A percentile compares a stretch with the other conserved stretches of the same genome.
Evolutionary conservation across 2,888 invertebrate species (phyloP).

Genomic region (Drosophila algonquin): DNA sequence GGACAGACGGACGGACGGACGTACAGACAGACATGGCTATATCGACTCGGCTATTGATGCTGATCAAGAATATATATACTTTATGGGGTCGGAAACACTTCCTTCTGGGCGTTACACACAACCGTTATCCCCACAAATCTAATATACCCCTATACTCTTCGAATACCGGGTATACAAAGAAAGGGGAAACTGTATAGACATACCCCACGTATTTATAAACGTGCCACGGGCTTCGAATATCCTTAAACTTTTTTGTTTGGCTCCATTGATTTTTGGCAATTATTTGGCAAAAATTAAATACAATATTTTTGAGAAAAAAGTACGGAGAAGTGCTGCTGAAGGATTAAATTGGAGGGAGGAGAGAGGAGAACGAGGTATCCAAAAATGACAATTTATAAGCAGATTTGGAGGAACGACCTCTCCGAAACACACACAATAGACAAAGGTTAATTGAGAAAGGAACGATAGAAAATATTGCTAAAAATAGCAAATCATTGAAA

Average conservation of each 20-base stretch:
- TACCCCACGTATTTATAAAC: slow-evolving; percentile 6
- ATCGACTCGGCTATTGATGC: no score
- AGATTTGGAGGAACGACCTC: neutral
- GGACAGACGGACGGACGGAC: no score
- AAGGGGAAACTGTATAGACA: slow-evolving; percentile 14
- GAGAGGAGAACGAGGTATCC: neutral
- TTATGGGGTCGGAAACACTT: no score
- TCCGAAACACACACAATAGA: neutral
- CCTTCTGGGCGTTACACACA: no score
- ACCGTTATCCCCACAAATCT: no score
- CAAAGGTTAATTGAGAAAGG: neutral
- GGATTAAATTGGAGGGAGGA: neutral
- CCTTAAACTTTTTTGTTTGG: slow-evolving; percentile 4
- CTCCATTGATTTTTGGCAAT: slow-evolving; percentile 18
- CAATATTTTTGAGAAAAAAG: no score
- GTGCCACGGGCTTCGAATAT: neutral
- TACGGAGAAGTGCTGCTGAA: neutral
- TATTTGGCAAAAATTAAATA: neutral
- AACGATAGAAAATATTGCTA: no score
- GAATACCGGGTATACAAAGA: no score
- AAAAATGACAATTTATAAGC: neutral
- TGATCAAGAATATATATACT: no score
- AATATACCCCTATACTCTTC: no score
- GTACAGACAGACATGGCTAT: no score
- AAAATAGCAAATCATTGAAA: no score